phyloP scores from a whole-genome alignment of 2,113 vertebrate genomes.

The Scalopus aquaticus region DNA sequence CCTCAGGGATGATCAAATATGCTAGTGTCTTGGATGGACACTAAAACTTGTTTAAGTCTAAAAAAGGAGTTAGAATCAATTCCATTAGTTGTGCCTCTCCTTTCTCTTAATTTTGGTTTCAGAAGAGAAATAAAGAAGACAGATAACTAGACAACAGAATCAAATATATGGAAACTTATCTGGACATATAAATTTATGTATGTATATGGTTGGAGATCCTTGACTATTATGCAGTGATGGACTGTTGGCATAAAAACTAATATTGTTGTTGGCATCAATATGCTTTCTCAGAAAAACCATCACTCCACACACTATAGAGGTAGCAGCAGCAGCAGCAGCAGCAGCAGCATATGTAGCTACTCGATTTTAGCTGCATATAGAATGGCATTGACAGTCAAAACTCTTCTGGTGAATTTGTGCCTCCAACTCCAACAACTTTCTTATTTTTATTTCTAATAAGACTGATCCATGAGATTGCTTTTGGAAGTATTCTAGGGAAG shows the following conservation, averaged over 20 bases:
- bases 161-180: not conserved
- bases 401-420: constrained; percentile 11
- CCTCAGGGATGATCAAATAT: not conserved
- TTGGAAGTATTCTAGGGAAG: constrained; percentile 65
- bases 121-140: not conserved
- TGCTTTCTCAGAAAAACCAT: not conserved
- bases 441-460: constrained; percentile 77
- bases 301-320: not conserved
- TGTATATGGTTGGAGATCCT: no score
- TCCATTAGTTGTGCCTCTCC: not conserved
- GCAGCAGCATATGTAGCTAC: no score
- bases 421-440: constrained; percentile 49
- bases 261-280: not conserved
- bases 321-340: not conserved
- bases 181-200: not conserved
- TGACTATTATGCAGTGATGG: no score
- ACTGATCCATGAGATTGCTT: constrained; percentile 57
- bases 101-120: not conserved
- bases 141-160: not conserved
- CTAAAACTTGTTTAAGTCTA: no score
- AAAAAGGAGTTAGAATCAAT: not conserved
- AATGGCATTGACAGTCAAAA: not conserved
- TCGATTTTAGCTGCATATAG: not conserved
- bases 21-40: no score
- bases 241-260: constrained; percentile 25